Conservation (phyloP, 2,888 invertebrate species). For the Ceriagrion tenellum region DNA sequence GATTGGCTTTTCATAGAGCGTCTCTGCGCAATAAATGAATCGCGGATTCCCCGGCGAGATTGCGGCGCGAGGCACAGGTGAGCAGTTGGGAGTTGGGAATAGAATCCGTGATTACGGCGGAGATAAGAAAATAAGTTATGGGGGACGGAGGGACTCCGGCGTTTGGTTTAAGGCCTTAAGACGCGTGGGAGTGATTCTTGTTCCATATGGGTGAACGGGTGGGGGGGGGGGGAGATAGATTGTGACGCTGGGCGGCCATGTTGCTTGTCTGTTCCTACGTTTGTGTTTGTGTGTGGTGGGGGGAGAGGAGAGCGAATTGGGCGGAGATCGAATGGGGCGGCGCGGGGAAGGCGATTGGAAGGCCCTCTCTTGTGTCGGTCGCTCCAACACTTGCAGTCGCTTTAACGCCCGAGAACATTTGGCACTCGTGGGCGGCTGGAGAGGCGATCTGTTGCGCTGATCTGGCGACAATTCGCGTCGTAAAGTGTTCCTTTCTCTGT, state of each 20-base stretch:
- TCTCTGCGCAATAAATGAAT: background rate
- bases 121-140: slow-evolving; percentile 49
- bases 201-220: background rate
- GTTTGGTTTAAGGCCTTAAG: background rate
- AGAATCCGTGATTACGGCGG: background rate
- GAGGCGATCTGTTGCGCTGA: slow-evolving; percentile 43
- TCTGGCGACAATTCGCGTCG: background rate
- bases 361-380: slow-evolving; percentile 18
- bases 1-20: background rate
- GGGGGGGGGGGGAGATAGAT: too few relatives aligned
- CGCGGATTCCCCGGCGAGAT: background rate
- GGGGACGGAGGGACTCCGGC: background rate
- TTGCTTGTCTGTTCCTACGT: too few relatives aligned
- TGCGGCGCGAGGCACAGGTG: background rate
- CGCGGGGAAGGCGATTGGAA: background rate
- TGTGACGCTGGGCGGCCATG: too few relatives aligned
- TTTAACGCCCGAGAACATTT: slow-evolving; percentile 14
- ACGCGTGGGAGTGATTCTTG: background rate
- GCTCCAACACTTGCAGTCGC: slow-evolving; percentile 28
- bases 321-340: background rate
- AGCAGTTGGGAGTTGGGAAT: background rate
- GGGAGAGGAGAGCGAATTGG: too few relatives aligned
- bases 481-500: slow-evolving; percentile 14
- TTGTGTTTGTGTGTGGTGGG: too few relatives aligned
- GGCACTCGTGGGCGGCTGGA: slow-evolving; percentile 38